Percentiles rank a stretch among this genome's conserved stretches.
phyloP scores from a whole-genome alignment of 1,140 invertebrate genomes.

The Lerema accius region DNA sequence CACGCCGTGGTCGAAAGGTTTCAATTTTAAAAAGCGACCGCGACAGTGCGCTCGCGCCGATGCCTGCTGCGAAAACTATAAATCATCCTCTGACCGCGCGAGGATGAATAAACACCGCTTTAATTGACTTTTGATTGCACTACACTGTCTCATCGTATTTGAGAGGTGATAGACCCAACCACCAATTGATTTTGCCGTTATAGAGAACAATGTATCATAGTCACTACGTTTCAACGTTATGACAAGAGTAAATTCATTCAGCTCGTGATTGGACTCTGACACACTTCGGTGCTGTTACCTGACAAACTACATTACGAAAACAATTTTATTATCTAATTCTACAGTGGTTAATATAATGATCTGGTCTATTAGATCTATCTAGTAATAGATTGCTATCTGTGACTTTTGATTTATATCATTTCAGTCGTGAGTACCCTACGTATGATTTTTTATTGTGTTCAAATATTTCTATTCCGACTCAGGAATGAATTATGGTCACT shows the following conservation, averaged over 20 bases:
- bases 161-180: slow-evolving; percentile 50
- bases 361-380: too few species aligned
- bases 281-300: slow-evolving; percentile 29
- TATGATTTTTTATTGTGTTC: too few species aligned
- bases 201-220: slow-evolving; percentile 50
- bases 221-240: slow-evolving; percentile 38
- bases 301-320: slow-evolving; percentile 24
- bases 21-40: slow-evolving; percentile 75
- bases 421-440: too few species aligned
- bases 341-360: too few species aligned
- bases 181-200: slow-evolving; percentile 54
- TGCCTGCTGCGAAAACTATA: slow-evolving; percentile 79
- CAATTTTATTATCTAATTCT: slow-evolving; percentile 13
- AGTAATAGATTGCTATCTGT: too few species aligned
- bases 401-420: too few species aligned
- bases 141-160: slow-evolving; percentile 70
- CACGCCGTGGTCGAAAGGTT: slow-evolving; percentile 66
- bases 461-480: too few species aligned
- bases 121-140: slow-evolving; percentile 79
- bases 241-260: slow-evolving; percentile 31
- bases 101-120: slow-evolving; percentile 76
- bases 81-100: slow-evolving; percentile 64
- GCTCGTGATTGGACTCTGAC: slow-evolving; percentile 25
- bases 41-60: slow-evolving; percentile 68
- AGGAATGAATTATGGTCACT: too few species aligned